Base-by-base conservation (phyloP, 2,797 vertebrate species). In the Tachyglossus aculeatus region DNA sequence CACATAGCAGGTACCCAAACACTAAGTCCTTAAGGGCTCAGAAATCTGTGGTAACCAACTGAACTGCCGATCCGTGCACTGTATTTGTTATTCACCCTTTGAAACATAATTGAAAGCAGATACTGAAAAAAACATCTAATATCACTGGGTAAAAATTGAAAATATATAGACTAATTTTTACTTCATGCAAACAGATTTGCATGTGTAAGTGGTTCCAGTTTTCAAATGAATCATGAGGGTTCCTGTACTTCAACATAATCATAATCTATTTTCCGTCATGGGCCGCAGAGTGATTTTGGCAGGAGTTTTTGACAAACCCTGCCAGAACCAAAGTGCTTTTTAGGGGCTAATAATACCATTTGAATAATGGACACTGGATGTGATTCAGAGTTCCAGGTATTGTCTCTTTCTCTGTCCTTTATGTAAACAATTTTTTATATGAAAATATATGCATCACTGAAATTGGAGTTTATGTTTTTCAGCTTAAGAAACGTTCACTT, bases 401-500 rank as follows among this genome's bases (percentile, higher is more conserved):
- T 77, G 64, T 37, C 37, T 45, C 53, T 62, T 21, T 44, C 36
- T 37, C 25, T 53, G 6, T 21, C 22, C 36, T 62, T 82, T 2
- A 0, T 61, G 80, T 67, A 82, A 84, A 86, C 71, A 85, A 63
- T 62, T 64, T 84, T 64, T 75, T 89, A 80, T 78, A 75, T 61
- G 74, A 54, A 36, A 44, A 58, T 22, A 69, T 63, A 52, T 5
- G 61, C 14, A 7, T 16, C 21, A 43, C 22, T 58, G 9, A 1
- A 29, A 18, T n/a, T 53, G 43, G 61, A 13, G 47, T 4, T 22
- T 22, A 57, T 6, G 18, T 4, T 58, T 27, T 50, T 41, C 43
- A 56, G 25, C 53, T 57, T 64, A 59, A 29, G 4, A 9, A 38
- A 60, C 56, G n/a, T n/a, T 41, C 4, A 44, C 1, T 39, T 55